phyloP scores from a whole-genome alignment of 2,797 vertebrate genomes.

The Artibeus lituratus region DNA sequence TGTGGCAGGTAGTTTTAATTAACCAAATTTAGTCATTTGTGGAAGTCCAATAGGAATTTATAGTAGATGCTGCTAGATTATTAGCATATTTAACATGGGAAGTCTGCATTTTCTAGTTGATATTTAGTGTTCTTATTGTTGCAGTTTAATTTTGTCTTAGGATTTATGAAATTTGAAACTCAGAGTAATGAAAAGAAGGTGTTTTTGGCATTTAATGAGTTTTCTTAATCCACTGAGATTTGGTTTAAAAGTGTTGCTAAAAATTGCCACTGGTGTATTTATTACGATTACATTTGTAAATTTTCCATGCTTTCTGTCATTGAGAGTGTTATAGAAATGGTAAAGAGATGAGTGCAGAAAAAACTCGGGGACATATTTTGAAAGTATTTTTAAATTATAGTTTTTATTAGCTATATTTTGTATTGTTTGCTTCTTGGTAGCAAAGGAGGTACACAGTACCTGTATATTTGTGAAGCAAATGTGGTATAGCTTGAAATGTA shows the following conservation, averaged over 20 bases:
- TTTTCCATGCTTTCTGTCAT: neutral
- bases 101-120: neutral
- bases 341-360: neutral
- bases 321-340: neutral
- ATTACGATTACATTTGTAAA: neutral
- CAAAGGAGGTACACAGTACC: neutral
- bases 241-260: neutral
- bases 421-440: neutral
- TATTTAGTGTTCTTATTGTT: neutral
- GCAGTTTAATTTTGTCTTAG: neutral
- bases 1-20: too few relatives aligned
- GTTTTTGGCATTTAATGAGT: neutral
- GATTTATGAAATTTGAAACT: conserved; percentile 29
- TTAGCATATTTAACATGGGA: neutral
- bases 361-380: neutral
- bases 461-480: too few relatives aligned
- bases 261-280: neutral
- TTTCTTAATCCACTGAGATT: conserved; percentile 16
- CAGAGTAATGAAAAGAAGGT: neutral
- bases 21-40: neutral
- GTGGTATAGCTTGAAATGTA: too few relatives aligned
- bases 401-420: neutral
- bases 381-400: neutral
- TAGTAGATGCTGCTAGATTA: neutral
- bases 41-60: conserved; percentile 21